Base-by-base conservation (phyloP, 2,797 vertebrate species). In the Parauchenoglanis ngamensis region DNA sequence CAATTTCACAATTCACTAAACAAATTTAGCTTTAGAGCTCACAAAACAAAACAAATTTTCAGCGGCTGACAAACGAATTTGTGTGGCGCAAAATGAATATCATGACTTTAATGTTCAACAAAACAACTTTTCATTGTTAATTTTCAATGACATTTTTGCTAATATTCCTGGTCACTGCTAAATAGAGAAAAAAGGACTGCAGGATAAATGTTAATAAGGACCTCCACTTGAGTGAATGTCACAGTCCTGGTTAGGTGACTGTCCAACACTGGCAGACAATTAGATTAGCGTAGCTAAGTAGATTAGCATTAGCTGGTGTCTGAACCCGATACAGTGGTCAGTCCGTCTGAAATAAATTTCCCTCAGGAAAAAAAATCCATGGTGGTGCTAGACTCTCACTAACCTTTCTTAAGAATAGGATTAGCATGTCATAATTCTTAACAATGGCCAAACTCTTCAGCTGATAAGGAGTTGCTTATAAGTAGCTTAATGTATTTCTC, bases 301-400 rank as follows among this genome's bases (percentile, higher is more conserved):
- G 72, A 87, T 83, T 87, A 83, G 59, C 70, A 57, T 77, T 77
- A 44, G 49, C 68, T 28, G 15, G 61, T 40, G 46, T 61, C 46
- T 56, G 85, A 52, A 78, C 31, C 76, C 17, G 1, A 49, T 44
- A 46, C 63, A 81, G 77, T 72, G 85, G 85, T 31, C 76, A 57
- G 12, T 76, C 46, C 1, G 61, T 46, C 61, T 56, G 23, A 86
- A 80, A 67, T 19, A 79, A 25, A 86, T 67, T 68, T 49, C 44
- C 46, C 56, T 15, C 11, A 63, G 44, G 57, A 76, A 49, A 15
- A 89, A 77, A 92, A 91, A 92, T 92, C 17, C 31, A 17, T 15
- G 1, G 12, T 63, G 57, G 79, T 6, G 40, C 57, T 81, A 61
- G 40, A 59, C 23, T 65, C 59, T 81, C 3, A 1, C 23, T 81